These are phyloP conservation scores for Noctuana brunneofusca DNA, from an alignment of 2,888 invertebrate genomes.

Conservation along the genomic window DNA sequence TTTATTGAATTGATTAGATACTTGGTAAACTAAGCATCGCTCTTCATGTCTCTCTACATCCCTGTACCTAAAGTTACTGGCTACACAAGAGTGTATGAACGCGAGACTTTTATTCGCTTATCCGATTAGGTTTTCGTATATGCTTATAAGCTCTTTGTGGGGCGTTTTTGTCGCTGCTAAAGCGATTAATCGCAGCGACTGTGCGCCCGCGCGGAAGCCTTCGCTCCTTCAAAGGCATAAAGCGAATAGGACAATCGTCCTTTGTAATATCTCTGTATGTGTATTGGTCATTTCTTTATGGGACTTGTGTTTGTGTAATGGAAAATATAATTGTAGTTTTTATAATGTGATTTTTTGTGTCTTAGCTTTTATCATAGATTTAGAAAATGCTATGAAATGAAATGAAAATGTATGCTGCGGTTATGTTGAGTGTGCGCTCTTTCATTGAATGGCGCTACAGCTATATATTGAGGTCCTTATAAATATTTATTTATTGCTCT, in stretches of 20 bases:
- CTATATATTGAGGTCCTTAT: no score
- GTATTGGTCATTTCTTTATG: slow-evolving; percentile 23
- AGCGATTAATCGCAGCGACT: slow-evolving; percentile 60
- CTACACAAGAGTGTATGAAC: slow-evolving; percentile 38
- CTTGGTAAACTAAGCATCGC: background rate
- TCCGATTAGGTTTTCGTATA: slow-evolving; percentile 74
- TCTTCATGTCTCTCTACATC: slow-evolving; percentile 23
- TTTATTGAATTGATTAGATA: no score
- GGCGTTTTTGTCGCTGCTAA: slow-evolving; percentile 54
- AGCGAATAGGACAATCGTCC: slow-evolving; percentile 37
- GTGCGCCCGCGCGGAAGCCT: slow-evolving; percentile 57
- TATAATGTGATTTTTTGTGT: no score
- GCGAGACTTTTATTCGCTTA: slow-evolving; percentile 70
- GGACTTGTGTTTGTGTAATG: background rate
- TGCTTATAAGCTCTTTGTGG: slow-evolving; percentile 76
- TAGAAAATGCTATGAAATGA: no score
- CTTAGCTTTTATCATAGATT: no score
- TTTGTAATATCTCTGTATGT: slow-evolving; percentile 16
- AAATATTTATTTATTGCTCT: no score
- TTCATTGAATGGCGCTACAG: no score
- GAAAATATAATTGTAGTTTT: no score
- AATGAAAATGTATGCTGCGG: no score
- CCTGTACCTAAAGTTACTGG: slow-evolving; percentile 34
- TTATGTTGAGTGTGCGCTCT: no score
- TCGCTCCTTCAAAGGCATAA: slow-evolving; percentile 50